Conservation (phyloP, 2,797 vertebrate genomes). For the Tokudaia muenninki region DNA sequence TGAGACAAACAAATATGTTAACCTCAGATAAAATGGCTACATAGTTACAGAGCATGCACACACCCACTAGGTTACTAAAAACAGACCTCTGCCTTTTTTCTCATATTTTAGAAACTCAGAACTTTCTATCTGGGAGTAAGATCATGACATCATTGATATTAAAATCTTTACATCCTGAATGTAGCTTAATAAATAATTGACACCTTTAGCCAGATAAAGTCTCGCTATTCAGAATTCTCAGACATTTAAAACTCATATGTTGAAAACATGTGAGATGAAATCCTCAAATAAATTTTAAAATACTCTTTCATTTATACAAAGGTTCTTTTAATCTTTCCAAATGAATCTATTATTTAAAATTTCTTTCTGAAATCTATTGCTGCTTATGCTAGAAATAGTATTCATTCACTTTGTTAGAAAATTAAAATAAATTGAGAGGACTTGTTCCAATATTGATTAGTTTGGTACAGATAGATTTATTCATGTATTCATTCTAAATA, state of each 20-base stretch:
- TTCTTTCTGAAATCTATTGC: conserved; percentile 20
- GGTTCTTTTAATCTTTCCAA: conserved; percentile 21
- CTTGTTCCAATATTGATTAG: conserved; percentile 25
- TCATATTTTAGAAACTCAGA: neutral
- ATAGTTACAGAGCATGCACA: neutral
- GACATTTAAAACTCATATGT: neutral
- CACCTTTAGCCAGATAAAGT: neutral
- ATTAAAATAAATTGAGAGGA: conserved; percentile 7
- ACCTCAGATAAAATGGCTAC: neutral
- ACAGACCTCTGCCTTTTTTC: neutral
- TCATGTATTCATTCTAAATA: neutral
- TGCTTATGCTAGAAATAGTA: neutral
- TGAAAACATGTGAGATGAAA: neutral
- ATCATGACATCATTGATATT: neutral
- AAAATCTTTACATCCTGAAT: neutral
- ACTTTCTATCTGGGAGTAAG: neutral
- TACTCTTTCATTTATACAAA: conserved; percentile 13
- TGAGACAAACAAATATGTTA: neutral
- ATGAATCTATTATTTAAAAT: conserved; percentile 62
- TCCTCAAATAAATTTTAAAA: conserved; percentile 45
- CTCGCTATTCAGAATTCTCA: neutral
- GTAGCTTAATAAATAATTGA: neutral
- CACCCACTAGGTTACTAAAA: neutral
- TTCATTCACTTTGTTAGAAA: conserved; percentile 52
- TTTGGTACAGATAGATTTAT: conserved; percentile 31